Percentiles rank a stretch among this genome's conserved stretches.
Evolutionary conservation across 2,888 invertebrate genomes (phyloP).

Genomic region (Drosophila ustulata): DNA sequence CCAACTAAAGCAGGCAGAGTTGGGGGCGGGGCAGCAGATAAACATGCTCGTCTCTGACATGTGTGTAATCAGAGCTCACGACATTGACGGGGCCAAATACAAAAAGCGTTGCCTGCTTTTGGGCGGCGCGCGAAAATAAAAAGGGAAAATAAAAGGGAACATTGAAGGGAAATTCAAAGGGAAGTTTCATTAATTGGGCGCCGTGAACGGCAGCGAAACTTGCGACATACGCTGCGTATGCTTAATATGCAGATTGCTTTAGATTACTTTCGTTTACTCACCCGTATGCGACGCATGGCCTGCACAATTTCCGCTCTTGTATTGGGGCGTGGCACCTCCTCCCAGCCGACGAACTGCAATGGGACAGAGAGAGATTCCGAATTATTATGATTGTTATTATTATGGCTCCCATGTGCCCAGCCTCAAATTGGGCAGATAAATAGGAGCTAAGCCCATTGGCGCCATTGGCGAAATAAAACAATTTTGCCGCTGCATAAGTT

Average conservation of each 20-base stretch:
- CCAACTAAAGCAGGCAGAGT: neutral
- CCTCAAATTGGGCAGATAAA: constrained; percentile 8
- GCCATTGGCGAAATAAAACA: constrained; percentile 22
- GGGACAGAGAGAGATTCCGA: constrained; percentile 19
- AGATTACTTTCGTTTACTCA: constrained; percentile 86
- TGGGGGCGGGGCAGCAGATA: constrained; percentile 40
- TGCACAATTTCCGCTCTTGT: constrained; percentile 99
- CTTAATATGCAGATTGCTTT: constrained; percentile 20
- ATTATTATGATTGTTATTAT: constrained; percentile 14
- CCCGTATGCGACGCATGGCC: constrained; percentile 98
- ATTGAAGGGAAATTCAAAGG: constrained; percentile 42
- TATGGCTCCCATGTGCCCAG: constrained; percentile 11
- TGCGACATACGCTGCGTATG: constrained; percentile 15
- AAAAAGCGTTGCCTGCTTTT: constrained; percentile 60
- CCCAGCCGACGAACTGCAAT: constrained; percentile 98
- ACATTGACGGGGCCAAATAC: constrained; percentile 39
- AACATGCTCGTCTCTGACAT: constrained; percentile 52
- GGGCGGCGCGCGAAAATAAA: constrained; percentile 24
- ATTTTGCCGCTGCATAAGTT: constrained; percentile 13
- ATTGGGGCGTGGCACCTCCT: constrained; percentile 98
- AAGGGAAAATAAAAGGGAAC: too few relatives aligned
- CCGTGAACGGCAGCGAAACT: constrained; percentile 29
- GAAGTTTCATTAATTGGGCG: constrained; percentile 61
- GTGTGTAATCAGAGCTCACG: constrained; percentile 72
- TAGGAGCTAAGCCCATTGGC: constrained; percentile 13